phyloP scores from a whole-genome alignment of 2,888 invertebrate species.

The Xestia ashworthii region DNA sequence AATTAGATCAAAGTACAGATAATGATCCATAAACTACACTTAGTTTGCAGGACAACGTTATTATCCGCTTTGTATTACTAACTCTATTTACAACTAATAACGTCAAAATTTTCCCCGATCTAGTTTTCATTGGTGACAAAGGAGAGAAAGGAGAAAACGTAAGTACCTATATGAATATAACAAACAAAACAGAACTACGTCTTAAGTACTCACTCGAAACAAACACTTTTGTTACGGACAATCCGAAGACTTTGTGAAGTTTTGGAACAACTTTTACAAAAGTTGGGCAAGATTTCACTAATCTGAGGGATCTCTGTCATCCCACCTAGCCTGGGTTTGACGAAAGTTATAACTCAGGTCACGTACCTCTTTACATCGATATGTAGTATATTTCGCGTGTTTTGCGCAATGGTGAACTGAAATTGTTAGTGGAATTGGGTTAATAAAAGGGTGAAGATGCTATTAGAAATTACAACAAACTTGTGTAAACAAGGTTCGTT shows the following conservation, averaged over 20 bases:
- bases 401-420: constrained; percentile 62
- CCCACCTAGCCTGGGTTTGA: constrained; percentile 63
- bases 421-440: constrained; percentile 54
- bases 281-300: constrained; percentile 70
- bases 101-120: constrained; percentile 17
- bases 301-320: constrained; percentile 69
- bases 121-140: constrained; percentile 81
- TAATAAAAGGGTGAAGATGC: constrained; percentile 61
- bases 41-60: not conserved
- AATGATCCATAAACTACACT: not conserved
- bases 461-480: constrained; percentile 71
- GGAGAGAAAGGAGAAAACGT: constrained; percentile 77
- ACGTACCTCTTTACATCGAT: constrained; percentile 71
- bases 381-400: constrained; percentile 68
- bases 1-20: not conserved
- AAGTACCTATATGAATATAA: constrained; percentile 70
- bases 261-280: constrained; percentile 60
- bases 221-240: constrained; percentile 66
- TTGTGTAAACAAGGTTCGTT: constrained; percentile 67
- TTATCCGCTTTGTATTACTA: not conserved
- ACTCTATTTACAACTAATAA: constrained; percentile 28
- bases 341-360: constrained; percentile 68
- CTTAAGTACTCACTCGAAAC: constrained; percentile 66
- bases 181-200: constrained; percentile 54
- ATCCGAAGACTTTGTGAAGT: constrained; percentile 62